phyloP scores from a whole-genome alignment of 64 coral and sea anemone species.

The Dendrophyllia cribrosa region DNA sequence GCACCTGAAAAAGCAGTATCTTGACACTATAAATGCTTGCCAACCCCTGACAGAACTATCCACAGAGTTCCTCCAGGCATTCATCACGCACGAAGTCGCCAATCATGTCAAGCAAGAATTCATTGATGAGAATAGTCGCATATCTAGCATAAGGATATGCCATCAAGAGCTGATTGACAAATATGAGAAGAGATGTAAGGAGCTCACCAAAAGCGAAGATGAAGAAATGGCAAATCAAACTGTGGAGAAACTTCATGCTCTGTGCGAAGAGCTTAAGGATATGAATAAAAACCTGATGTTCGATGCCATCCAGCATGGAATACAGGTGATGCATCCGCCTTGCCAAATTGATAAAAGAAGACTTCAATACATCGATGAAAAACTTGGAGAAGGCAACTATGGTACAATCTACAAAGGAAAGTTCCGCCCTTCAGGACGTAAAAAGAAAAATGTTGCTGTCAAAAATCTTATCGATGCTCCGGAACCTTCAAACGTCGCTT shows the following conservation, averaged over 20 bases:
- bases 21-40: neutral
- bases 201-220: conserved; percentile 5
- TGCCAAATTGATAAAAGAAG: neutral
- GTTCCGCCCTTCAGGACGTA: neutral
- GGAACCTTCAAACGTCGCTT: neutral
- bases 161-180: neutral
- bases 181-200: neutral
- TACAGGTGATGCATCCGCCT: neutral
- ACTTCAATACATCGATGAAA: neutral
- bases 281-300: neutral
- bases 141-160: neutral
- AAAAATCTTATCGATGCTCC: neutral
- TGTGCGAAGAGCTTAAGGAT: neutral
- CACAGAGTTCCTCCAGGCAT: neutral
- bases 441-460: neutral
- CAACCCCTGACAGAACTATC: neutral
- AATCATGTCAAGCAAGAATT: neutral
- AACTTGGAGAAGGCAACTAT: neutral
- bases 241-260: neutral
- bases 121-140: neutral
- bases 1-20: neutral
- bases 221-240: neutral
- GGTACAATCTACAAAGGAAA: neutral
- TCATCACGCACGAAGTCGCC: neutral
- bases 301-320: conserved; percentile 7